A percentile compares a stretch with the other conserved stretches of the same genome.
Evolutionary conservation across 2,888 invertebrate genomes (phyloP).

Genomic region (Tiliacea citrago): DNA sequence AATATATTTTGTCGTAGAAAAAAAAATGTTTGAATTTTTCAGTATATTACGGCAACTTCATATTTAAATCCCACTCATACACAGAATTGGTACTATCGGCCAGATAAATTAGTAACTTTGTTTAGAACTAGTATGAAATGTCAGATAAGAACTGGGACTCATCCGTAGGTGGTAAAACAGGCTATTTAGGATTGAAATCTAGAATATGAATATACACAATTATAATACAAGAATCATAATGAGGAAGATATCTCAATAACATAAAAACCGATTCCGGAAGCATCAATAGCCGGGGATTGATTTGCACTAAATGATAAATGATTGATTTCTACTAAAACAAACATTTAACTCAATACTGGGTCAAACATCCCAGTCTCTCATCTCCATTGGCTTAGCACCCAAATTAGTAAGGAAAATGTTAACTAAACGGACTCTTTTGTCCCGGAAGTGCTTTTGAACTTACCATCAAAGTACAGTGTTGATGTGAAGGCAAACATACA

Average conservation of each 20-base stretch:
- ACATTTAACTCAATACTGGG: not conserved
- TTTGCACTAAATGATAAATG: not conserved
- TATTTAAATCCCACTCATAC: not conserved
- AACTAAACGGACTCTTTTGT: not conserved
- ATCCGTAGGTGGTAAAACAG: not conserved
- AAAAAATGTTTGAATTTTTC: no score
- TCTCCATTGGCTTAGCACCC: not conserved
- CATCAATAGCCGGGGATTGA: not conserved
- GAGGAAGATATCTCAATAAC: not conserved
- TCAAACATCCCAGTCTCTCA: not conserved
- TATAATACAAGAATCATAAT: not conserved
- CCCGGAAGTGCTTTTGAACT: not conserved
- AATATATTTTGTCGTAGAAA: no score
- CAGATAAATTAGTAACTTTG: not conserved
- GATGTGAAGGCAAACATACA: constrained; percentile 37
- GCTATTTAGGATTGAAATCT: not conserved
- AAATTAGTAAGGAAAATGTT: not conserved
- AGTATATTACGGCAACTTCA: no score
- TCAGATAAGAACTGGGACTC: not conserved
- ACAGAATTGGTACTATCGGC: not conserved
- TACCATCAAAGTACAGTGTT: constrained; percentile 17
- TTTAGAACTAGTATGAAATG: not conserved
- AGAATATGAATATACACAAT: not conserved
- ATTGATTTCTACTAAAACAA: not conserved
- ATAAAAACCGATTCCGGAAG: not conserved